Base-by-base conservation (phyloP, 2,113 vertebrate species). In the Menidia beryllina region DNA sequence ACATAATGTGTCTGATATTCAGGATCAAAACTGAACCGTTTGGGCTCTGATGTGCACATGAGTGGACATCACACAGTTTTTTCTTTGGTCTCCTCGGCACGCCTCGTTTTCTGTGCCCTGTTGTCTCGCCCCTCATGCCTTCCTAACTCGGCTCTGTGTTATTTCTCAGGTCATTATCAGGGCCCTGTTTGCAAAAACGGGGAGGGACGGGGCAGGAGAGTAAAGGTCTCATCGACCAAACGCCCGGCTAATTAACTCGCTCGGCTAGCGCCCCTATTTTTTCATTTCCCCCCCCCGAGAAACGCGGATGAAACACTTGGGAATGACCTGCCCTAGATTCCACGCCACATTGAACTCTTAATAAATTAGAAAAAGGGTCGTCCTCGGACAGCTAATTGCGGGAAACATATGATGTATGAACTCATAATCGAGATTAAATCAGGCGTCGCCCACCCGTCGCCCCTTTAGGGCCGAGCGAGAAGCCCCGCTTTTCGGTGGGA, bases 401-500 rank as follows among this genome's bases (percentile, higher is more conserved):
- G 85, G 86, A 82, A 89, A 89, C 90, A 90, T 92, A 93, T 91
- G 91, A 87, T 80, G 69, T 77, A 91, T 93, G 91, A 93, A 89
- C 81, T 88, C 82, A 84, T 94, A 89, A 93, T 93, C 84, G 91
- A 93, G 91, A 93, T 91, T 85, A 85, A 93, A 92, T 93, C 80
- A 75, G 86, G 89, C 63, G 74, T 82, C 89, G 86, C 67, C 56
- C 7, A 79, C n/a, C 66, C 74, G 59, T 73, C 61, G 67, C 57
- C 69, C 73, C 64, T 66, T 64, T 66, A 26, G 62, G 64, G 55
- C 68, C 1, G 34, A 52, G 23, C 34, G n/a, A 54, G 75, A 55
- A 58, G 20, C 27, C 41, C 64, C 25, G 63, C 3, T 39, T 80
- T 73, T 67, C 4, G 41, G 14, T 17, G 3, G 15, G 19, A 52